Conservation (phyloP, 2,888 invertebrate genomes). For the Aphidoletes aphidimyza region DNA sequence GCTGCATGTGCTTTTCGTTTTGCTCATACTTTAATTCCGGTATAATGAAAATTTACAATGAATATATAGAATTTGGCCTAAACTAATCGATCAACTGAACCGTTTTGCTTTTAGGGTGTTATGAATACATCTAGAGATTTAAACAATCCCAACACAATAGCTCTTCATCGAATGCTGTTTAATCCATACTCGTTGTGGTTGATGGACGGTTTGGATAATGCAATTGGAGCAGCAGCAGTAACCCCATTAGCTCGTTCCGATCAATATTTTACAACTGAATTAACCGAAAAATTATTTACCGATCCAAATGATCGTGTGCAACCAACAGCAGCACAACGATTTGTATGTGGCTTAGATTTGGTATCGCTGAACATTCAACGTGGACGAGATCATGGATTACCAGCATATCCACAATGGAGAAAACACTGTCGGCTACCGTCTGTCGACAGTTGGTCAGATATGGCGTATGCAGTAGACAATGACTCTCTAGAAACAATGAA, state of each 20-base stretch:
- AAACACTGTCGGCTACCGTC: slow-evolving; percentile 77
- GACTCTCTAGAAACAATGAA: slow-evolving; percentile 73
- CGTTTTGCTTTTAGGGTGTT: slow-evolving; percentile 72
- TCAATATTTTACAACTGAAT: slow-evolving; percentile 65
- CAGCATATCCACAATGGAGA: slow-evolving; percentile 81
- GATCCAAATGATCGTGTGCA: slow-evolving; percentile 58
- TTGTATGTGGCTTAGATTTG: slow-evolving; percentile 79
- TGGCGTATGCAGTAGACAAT: slow-evolving; percentile 73
- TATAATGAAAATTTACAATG: slow-evolving; percentile 62
- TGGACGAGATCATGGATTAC: slow-evolving; percentile 88
- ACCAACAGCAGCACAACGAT: slow-evolving; percentile 57
- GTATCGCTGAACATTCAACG: slow-evolving; percentile 90
- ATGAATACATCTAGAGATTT: slow-evolving; percentile 74
- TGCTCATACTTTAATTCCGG: slow-evolving; percentile 86
- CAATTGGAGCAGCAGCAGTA: slow-evolving; percentile 75
- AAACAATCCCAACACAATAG: slow-evolving; percentile 72
- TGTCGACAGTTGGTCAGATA: slow-evolving; percentile 73
- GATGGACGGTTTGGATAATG: slow-evolving; percentile 71
- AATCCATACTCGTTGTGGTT: slow-evolving; percentile 80
- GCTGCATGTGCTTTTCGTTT: slow-evolving; percentile 88
- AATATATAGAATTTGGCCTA: too few species aligned
- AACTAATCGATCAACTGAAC: too few species aligned
- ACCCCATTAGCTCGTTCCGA: slow-evolving; percentile 70
- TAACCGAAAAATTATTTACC: slow-evolving; percentile 65
- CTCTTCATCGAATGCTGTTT: slow-evolving; percentile 82